Evolutionary conservation across 37 sponge, comb jelly and placozoan species (phyloP), one percentile per base, ranked within the genome.

Genomic region (Chondrilla cf. caribensis): DNA sequence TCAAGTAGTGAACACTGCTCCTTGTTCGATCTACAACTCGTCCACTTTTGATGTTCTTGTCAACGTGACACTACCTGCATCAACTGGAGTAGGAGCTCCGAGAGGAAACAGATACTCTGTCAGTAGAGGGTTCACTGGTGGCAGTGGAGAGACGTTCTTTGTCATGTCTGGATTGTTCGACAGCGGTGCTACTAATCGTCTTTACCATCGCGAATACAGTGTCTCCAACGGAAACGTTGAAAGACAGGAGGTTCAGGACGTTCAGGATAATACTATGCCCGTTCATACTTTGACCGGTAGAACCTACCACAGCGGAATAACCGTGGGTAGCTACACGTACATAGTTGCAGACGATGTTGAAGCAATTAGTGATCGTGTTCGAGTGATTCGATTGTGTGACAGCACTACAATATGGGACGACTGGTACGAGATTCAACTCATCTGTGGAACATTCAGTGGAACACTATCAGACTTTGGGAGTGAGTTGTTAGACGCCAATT

Each of bases 401-500:
- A 15, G 38, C 8, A 15, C 0, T 38, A 42, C 41, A 0, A 3
- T 31, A 38, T 73, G 76, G 76, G 76, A 73, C 42, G 36, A 37
- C 76, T 73, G 76, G 76, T 73, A 73, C 44, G 76, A 73, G 44
- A 42, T 73, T 43, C 44, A 42, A 6, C 25, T 73, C 38, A 22
- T 73, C 9, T 73, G 76, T 40, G 76, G 76, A 14, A 0, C 8
- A 39, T n/a, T 21, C 11, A 22, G 17, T 39, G 29, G 29, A 29
- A n/a, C 18, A 15, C 6, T 62, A 62, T 2, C 21, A 3, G 76
- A 73, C 36, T 73, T 73, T 40, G 76, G 36, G 1, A 73, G 36
- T 73, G 43, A 19, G 40, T 37, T 73, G 76, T 11, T 40, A 22
- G 36, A 21, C 40, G 44, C 44, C 31, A 73, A 40, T 37, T 73